These are phyloP conservation scores for Trichonephila clavipes DNA, from an alignment of 1,140 invertebrate genomes.

Conservation along the genomic window DNA sequence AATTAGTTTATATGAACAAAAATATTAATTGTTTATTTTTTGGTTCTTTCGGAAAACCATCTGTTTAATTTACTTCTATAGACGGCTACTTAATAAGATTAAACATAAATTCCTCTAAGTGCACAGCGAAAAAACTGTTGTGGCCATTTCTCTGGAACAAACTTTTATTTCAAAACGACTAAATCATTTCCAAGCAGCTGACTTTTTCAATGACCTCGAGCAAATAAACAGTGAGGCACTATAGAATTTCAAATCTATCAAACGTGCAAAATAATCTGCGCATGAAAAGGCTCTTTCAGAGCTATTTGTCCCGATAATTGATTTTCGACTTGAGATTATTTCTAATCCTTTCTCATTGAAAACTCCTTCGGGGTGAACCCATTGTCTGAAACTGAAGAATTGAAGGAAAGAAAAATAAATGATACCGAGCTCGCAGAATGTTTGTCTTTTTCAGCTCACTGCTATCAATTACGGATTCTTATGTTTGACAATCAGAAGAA, in stretches of 20 bases:
- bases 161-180: background rate
- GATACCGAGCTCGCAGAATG: background rate
- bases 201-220: background rate
- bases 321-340: background rate
- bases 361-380: background rate
- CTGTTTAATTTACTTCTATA: background rate
- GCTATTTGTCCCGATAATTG: background rate
- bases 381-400: background rate
- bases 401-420: background rate
- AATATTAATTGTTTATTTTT: no score
- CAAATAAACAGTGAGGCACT: background rate
- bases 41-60: no score
- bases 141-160: background rate
- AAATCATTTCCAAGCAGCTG: background rate
- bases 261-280: background rate
- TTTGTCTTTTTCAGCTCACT: background rate
- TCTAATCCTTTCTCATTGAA: constrained; percentile 7
- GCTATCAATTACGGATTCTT: background rate
- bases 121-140: background rate
- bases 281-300: background rate
- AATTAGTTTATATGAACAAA: no score
- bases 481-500: background rate
- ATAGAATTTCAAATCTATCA: background rate
- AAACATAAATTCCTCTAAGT: background rate
- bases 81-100: background rate